phyloP scores from a whole-genome alignment of 2,797 vertebrate genomes.

The Sylvia borin region DNA sequence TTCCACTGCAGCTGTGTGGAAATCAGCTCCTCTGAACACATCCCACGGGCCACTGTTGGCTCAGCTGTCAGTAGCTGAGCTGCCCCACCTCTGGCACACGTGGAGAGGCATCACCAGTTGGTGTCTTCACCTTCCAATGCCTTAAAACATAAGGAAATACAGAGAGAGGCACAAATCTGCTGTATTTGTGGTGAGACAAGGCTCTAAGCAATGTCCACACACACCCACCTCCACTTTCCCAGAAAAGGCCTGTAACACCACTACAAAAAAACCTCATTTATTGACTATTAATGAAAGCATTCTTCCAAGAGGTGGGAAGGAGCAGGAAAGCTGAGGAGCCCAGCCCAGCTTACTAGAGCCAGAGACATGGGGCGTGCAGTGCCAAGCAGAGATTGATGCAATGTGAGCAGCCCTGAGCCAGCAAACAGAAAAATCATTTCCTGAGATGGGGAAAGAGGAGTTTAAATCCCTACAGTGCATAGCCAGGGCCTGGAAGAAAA shows the following conservation, averaged over 20 bases:
- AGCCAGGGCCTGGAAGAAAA: neutral
- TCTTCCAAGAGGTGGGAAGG: constrained; percentile 14
- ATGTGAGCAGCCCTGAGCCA: neutral
- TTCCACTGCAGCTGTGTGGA: neutral
- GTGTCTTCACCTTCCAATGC: neutral
- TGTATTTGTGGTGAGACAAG: neutral
- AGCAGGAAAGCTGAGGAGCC: neutral
- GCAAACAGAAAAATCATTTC: neutral
- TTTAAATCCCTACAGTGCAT: neutral
- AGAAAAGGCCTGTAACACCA: neutral
- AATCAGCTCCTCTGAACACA: neutral
- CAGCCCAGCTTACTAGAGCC: constrained; percentile 42
- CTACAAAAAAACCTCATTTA: neutral
- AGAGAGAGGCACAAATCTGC: neutral
- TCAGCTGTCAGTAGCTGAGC: neutral
- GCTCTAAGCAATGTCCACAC: neutral
- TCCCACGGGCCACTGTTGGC: neutral
- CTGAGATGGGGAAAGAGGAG: neutral
- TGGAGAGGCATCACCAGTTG: neutral
- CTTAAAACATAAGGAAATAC: neutral
- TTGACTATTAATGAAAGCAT: constrained; percentile 5
- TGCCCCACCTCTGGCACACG: rapidly evolving
- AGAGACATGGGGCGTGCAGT: neutral
- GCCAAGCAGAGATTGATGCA: neutral
- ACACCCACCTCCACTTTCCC: constrained; percentile 33